phyloP scores from a whole-genome alignment of 2,888 invertebrate genomes.

The Drosophila prostipennis region DNA sequence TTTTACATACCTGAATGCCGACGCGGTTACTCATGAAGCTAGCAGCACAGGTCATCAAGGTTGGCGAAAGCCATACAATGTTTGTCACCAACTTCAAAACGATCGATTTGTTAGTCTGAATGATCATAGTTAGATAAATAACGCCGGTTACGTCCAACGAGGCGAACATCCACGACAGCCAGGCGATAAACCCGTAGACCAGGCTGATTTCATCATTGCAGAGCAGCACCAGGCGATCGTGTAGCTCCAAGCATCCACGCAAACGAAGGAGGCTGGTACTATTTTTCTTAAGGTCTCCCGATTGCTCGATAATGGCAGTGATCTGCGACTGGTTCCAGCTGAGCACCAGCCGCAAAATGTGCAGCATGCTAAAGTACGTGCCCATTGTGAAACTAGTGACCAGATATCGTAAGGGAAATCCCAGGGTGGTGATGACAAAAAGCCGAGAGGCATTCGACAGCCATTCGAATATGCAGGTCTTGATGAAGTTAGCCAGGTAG shows the following conservation, averaged over 20 bases:
- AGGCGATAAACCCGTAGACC: conserved; percentile 68
- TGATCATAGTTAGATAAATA: conserved; percentile 53
- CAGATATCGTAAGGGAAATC: conserved; percentile 57
- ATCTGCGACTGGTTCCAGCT: conserved; percentile 50
- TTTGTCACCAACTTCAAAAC: conserved; percentile 10
- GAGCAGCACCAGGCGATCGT: conserved; percentile 63
- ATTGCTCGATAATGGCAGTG: conserved; percentile 22
- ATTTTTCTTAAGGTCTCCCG: conserved; percentile 35
- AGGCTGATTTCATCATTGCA: conserved; percentile 67
- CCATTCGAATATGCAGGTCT: conserved; percentile 39
- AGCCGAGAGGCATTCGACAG: conserved; percentile 22
- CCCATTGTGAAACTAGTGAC: conserved; percentile 57
- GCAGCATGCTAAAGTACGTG: conserved; percentile 59
- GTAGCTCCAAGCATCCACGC: conserved; percentile 57
- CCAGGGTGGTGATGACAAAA: conserved; percentile 50
- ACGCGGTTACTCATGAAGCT: conserved; percentile 60
- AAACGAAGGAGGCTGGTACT: conserved; percentile 38
- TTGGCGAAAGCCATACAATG: conserved; percentile 62
- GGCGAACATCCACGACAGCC: conserved; percentile 55
- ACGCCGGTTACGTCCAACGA: conserved; percentile 61
- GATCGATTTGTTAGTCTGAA: not conserved
- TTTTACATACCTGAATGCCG: conserved; percentile 62
- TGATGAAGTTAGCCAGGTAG: conserved; percentile 53
- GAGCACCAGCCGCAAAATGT: conserved; percentile 50
- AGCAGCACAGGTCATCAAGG: conserved; percentile 51